Percentiles rank a stretch among this genome's conserved stretches.
These are phyloP conservation scores for Pseudomyrmex gracilis DNA, from an alignment of 1,140 invertebrate species.

Conservation along the genomic window DNA sequence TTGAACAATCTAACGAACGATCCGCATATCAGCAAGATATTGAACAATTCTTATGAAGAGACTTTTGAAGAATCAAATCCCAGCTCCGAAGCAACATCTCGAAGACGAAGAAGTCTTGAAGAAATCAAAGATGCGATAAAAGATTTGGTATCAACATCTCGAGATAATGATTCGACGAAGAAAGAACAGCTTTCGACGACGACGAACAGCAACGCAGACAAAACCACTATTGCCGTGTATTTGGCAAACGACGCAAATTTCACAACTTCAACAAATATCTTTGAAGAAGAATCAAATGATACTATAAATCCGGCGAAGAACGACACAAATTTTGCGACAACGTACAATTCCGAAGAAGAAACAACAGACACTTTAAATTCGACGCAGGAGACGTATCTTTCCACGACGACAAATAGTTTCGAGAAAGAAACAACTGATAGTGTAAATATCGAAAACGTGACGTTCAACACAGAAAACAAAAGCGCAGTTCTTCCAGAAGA, in stretches of 20 bases:
- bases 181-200: no score
- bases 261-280: no score
- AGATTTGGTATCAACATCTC: not conserved
- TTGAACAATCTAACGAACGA: slow-evolving; percentile 46
- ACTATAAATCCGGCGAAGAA: no score
- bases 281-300: no score
- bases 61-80: no score
- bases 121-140: not conserved
- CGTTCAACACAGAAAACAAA: not conserved
- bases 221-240: no score
- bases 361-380: not conserved
- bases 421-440: not conserved
- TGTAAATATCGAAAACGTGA: not conserved
- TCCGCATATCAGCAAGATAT: not conserved
- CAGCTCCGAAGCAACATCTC: not conserved
- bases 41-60: no score
- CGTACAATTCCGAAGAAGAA: no score
- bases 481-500: not conserved
- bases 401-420: not conserved
- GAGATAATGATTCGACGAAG: slow-evolving; percentile 6
- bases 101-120: slow-evolving; percentile 39
- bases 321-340: no score
- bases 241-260: no score
- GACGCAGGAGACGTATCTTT: not conserved
- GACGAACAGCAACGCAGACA: no score